These are phyloP conservation scores for Oconnorella tubifera DNA, from an alignment of 2,888 invertebrate genomes.

Conservation along the genomic window DNA sequence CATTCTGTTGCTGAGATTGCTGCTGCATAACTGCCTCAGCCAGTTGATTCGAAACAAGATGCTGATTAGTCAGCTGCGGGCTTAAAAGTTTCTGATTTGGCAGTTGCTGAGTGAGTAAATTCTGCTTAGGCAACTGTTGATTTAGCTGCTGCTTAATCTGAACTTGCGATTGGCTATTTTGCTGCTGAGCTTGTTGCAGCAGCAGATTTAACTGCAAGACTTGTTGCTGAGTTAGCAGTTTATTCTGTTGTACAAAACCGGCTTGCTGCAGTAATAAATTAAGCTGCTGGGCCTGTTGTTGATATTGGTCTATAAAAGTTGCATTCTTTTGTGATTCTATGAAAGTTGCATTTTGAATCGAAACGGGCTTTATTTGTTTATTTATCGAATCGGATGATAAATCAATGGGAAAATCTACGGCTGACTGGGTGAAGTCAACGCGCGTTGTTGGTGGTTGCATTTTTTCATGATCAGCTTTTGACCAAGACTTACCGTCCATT, in stretches of 20 bases:
- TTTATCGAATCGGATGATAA: no score
- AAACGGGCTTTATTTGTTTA: no score
- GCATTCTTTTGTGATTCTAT: no score
- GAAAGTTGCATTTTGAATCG: no score
- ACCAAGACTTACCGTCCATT: no score
- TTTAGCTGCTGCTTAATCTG: neutral
- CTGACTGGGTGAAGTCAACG: no score
- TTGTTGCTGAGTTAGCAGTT: neutral
- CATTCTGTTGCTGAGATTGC: neutral
- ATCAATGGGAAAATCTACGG: no score
- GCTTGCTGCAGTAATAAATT: neutral
- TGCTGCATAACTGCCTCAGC: neutral
- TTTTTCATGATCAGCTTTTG: no score
- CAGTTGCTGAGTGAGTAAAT: neutral
- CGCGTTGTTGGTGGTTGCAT: no score
- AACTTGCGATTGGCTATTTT: neutral
- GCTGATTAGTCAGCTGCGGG: slow-evolving; percentile 2
- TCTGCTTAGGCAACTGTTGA: neutral
- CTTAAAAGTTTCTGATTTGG: neutral
- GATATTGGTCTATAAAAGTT: no score
- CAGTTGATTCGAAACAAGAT: neutral
- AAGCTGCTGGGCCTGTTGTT: neutral
- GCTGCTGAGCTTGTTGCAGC: neutral
- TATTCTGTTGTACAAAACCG: neutral
- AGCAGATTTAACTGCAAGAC: neutral